Conservation (phyloP, 2,888 invertebrate species). For the Nymphalis c-album region DNA sequence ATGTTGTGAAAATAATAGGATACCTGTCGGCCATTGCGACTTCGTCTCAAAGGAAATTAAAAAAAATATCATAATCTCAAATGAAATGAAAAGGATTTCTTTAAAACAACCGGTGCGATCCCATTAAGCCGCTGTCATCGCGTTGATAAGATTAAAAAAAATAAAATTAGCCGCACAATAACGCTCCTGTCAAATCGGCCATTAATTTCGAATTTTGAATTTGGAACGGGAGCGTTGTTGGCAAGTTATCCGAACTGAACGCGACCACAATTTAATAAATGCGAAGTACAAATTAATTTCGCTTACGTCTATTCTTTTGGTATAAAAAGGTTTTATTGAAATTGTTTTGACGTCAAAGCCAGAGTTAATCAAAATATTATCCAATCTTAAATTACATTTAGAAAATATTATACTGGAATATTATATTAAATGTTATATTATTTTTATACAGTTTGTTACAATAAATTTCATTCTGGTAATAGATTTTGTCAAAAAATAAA, state of each 20-base stretch:
- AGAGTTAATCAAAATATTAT: conserved; percentile 11
- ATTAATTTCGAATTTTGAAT: conserved; percentile 77
- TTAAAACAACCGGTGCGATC: conserved; percentile 70
- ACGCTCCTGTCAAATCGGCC: conserved; percentile 80
- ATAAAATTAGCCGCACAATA: conserved; percentile 76
- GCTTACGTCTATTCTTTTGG: conserved; percentile 14
- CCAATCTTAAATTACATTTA: conserved; percentile 9
- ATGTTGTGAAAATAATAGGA: conserved; percentile 35
- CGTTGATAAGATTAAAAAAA: conserved; percentile 76
- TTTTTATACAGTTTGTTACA: conserved; percentile 15
- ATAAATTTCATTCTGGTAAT: conserved; percentile 38
- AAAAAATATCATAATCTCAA: conserved; percentile 47
- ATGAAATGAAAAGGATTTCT: conserved; percentile 64
- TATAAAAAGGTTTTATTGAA: conserved; percentile 17
- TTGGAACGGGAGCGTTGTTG: conserved; percentile 74
- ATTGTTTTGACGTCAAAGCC: conserved; percentile 12
- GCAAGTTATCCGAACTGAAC: conserved; percentile 39
- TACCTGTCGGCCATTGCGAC: conserved; percentile 34
- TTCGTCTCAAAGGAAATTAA: conserved; percentile 42
- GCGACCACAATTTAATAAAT: conserved; percentile 43
- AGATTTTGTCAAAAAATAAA: conserved; percentile 55
- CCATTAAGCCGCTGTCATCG: conserved; percentile 80
- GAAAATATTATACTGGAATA: conserved; percentile 7
- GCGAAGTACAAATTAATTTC: conserved; percentile 61
- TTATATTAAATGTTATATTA: conserved; percentile 5